These are phyloP conservation scores for Eurystomus gularis DNA, from an alignment of 2,113 vertebrate genomes.

Conservation along the genomic window DNA sequence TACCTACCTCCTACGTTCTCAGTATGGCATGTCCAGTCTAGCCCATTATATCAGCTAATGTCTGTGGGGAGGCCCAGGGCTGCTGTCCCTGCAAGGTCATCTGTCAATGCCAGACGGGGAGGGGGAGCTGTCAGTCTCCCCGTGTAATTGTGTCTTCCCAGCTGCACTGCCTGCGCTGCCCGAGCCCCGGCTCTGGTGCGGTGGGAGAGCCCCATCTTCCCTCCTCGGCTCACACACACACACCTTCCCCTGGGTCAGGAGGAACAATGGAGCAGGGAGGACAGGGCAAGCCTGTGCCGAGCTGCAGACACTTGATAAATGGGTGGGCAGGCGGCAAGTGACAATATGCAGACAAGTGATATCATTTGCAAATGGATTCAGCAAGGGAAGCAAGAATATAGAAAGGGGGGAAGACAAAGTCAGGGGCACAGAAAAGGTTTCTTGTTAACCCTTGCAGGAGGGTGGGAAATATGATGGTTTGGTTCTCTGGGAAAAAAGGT, in stretches of 20 bases:
- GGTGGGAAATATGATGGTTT: background rate
- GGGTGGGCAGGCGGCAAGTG: conserved; percentile 82
- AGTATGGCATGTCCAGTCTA: conserved; percentile 43
- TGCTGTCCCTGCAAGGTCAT: conserved; percentile 68
- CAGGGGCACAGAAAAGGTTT: conserved; percentile 51
- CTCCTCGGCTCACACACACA: conserved; percentile 16
- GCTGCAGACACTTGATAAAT: conserved; percentile 88
- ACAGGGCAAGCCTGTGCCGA: conserved; percentile 70
- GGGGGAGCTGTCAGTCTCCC: conserved; percentile 58
- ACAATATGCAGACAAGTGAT: conserved; percentile 93
- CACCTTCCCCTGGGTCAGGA: conserved; percentile 81
- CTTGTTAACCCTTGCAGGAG: conserved; percentile 46
- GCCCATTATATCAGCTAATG: conserved; percentile 49
- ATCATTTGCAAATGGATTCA: conserved; percentile 89
- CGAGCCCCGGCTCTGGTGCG: background rate
- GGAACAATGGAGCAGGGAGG: conserved; percentile 87
- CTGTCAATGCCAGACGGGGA: conserved; percentile 67
- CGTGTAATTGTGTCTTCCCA: conserved; percentile 24
- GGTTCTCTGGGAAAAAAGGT: background rate
- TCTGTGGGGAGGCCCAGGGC: conserved; percentile 49
- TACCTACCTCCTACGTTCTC: conserved; percentile 24
- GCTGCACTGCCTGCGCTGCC: background rate
- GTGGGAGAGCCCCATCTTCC: conserved; percentile 70
- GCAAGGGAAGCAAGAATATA: conserved; percentile 52
- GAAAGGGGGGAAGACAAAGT: conserved; percentile 15